Evolutionary conservation across 2,797 vertebrate genomes (phyloP), one percentile per base, ranked within the genome.

Genomic region (Garrulus glandarius): DNA sequence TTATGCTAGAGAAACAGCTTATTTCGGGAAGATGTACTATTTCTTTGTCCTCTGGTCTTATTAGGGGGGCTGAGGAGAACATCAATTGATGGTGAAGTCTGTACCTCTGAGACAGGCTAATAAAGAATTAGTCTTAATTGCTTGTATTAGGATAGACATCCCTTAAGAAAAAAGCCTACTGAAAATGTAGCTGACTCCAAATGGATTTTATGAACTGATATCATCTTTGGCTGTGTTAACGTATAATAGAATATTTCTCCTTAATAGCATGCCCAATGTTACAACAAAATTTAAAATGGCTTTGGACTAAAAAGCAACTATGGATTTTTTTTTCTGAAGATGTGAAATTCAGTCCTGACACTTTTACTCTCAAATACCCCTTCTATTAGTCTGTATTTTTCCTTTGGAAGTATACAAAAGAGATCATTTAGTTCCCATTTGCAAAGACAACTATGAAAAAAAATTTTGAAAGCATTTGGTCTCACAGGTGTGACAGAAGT

Each of bases 211-310:
- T 79, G 82, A 61, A 67, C 57, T 89, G 88, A 84, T 88, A 84
- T 64, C 32, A 95, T 95, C 67, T 91, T 92, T 94, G 95, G 70
- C 86, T 76, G 39, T 87, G 77, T 84, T 90, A 72, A 93, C 63
- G 63, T 67, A 37, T 53, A 83, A 84, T 19, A 75, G 56, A 79
- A 43, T 84, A 70, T 63, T 97, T 95, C 52, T 79, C 63, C 55
- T 61, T 88, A 89, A 90, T 59, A 94, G 87, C 76, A 80, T 65
- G n/a, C 50, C n/a, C 63, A 50, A 14, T 47, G 17, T 79, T 91
- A 41, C 36, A 88, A 57, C 9, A 74, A 89, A 70, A 64, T 79
- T 78, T 91, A 27, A 87, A 93, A 93, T 82, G 70, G 41, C 63
- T 91, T 89, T 84, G 44, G 87, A 88, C 91, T 63, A 87, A 95